Evolutionary conservation across 2,797 vertebrate genomes (phyloP).

Genomic region (Propithecus deckenii): DNA sequence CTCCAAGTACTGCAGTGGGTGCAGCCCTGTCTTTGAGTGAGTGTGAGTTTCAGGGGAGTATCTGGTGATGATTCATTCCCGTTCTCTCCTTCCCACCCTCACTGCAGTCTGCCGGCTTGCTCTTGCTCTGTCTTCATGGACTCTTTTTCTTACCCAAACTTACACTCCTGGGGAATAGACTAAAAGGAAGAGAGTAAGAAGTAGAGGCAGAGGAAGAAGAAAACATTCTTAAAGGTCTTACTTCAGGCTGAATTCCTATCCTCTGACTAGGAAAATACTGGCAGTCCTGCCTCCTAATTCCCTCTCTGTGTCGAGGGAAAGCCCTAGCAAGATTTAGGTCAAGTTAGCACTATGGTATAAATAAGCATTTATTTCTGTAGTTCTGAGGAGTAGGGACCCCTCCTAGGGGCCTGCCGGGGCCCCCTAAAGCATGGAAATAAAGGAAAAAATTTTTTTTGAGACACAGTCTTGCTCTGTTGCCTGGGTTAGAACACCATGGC

Average conservation of each 20-base stretch:
- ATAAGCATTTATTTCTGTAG: not conserved
- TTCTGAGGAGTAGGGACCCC: not conserved
- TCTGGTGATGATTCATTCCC: not conserved
- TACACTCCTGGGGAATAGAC: not conserved
- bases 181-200: not conserved
- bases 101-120: too few species aligned
- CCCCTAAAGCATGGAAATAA: too few species aligned
- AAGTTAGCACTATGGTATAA: fast-evolving
- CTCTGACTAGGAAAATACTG: fast-evolving
- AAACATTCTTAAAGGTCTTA: not conserved
- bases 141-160: not conserved
- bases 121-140: not conserved
- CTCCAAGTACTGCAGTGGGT: not conserved
- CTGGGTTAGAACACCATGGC: too few species aligned
- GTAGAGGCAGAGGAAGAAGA: not conserved
- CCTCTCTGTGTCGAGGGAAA: not conserved
- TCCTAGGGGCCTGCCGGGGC: too few species aligned
- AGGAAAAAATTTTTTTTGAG: too few species aligned
- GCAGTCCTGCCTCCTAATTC: fast-evolving
- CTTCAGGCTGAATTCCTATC: not conserved
- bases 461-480: too few species aligned
- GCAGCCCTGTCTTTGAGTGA: not conserved
- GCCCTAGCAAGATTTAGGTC: not conserved
- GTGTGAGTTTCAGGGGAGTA: not conserved
- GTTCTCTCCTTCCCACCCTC: not conserved